phyloP scores from a whole-genome alignment of 92 coral and sea anemone species.

The Zoanthus sociatus region DNA sequence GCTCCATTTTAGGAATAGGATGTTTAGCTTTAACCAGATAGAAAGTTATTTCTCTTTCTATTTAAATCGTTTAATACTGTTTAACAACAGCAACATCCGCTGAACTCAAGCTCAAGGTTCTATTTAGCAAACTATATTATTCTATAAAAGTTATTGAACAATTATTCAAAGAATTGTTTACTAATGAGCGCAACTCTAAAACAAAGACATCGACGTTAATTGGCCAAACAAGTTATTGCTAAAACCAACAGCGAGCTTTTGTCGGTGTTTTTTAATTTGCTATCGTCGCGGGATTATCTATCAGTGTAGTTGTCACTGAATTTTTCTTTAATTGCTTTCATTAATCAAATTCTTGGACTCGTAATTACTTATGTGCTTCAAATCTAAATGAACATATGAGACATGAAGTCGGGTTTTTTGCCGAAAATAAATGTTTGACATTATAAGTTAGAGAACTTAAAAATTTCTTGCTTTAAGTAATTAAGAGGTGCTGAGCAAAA shows the following conservation, averaged over 20 bases:
- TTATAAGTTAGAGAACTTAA: no score
- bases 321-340: not conserved
- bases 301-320: not conserved
- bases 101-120: not conserved
- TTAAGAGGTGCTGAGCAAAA: no score
- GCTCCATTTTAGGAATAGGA: not conserved
- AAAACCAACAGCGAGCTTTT: not conserved
- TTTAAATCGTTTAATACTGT: not conserved
- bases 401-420: not conserved
- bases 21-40: not conserved
- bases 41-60: not conserved
- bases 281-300: not conserved
- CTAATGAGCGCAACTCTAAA: not conserved
- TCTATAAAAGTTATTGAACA: constrained; percentile 1
- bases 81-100: not conserved
- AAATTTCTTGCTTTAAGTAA: no score
- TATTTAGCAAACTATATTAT: not conserved
- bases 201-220: constrained; percentile 3
- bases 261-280: not conserved
- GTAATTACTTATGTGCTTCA: not conserved
- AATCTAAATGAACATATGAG: not conserved
- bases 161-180: not conserved
- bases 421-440: no score
- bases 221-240: constrained; percentile 22
- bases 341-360: constrained; percentile 1